Evolutionary conservation across 2,888 invertebrate genomes (phyloP).

Genomic region (Leptinotarsa rubiginosa): DNA sequence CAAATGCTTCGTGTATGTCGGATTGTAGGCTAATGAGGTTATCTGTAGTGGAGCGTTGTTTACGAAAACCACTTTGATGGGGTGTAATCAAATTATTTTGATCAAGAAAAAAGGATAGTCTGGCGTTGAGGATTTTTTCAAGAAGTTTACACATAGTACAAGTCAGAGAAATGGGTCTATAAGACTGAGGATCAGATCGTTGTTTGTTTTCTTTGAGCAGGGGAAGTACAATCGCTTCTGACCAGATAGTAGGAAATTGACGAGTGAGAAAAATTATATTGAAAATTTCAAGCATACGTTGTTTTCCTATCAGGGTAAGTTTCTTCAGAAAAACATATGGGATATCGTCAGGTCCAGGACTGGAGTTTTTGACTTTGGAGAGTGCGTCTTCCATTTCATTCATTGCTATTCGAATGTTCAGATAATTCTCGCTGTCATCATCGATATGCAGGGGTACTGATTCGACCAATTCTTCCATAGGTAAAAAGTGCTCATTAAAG

Average conservation of each 20-base stretch:
- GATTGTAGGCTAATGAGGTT: background rate
- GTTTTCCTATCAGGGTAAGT: too few species aligned
- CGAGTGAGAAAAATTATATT: background rate
- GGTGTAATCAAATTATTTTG: background rate
- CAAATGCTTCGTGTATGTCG: background rate
- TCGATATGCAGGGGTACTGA: too few species aligned
- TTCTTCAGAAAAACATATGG: too few species aligned
- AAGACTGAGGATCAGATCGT: too few species aligned
- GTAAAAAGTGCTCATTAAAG: background rate
- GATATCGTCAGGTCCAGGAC: too few species aligned
- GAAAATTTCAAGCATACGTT: background rate
- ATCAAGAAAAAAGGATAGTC: conserved; percentile 3
- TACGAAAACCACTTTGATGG: background rate
- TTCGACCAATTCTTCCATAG: background rate
- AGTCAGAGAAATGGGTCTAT: conserved; percentile 11
- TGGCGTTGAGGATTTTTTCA: conserved; percentile 5
- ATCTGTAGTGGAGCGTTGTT: conserved; percentile 8
- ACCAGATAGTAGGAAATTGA: background rate
- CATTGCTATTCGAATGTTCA: too few species aligned
- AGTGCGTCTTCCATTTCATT: too few species aligned
- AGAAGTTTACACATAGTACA: background rate
- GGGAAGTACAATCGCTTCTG: conserved; percentile 2
- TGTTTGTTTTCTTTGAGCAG: background rate
- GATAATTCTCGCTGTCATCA: too few species aligned
- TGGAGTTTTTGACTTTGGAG: too few species aligned